phyloP scores from a whole-genome alignment of 2,113 vertebrate genomes.

The Mustela lutreola region DNA sequence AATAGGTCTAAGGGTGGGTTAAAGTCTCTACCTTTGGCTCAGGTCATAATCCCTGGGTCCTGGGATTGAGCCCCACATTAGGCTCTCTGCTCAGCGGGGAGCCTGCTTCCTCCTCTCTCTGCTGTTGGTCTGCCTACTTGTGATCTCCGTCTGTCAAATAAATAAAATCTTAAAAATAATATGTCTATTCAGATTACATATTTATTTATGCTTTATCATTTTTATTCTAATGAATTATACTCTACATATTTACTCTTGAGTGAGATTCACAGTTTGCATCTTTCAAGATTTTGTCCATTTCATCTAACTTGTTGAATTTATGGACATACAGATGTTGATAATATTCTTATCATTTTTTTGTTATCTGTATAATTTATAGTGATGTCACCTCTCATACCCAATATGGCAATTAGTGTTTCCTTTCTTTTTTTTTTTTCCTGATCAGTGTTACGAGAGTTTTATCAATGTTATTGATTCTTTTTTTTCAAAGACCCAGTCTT shows the following conservation, averaged over 20 bases:
- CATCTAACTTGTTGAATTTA: background rate
- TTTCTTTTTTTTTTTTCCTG: background rate
- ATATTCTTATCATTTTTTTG: background rate
- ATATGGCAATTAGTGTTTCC: background rate
- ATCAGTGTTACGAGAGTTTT: background rate
- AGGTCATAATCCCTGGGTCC: too few relatives aligned
- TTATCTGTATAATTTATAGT: background rate
- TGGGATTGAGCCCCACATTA: too few relatives aligned
- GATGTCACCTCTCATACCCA: background rate
- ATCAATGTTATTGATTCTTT: constrained; percentile 23
- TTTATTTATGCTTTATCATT: background rate
- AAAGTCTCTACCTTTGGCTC: too few relatives aligned
- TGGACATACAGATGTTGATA: background rate
- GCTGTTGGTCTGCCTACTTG: too few relatives aligned
- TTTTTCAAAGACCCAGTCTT: constrained; percentile 27
- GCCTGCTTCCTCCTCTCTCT: too few relatives aligned
- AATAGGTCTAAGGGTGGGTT: background rate
- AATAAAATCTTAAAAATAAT: background rate
- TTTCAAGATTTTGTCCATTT: constrained; percentile 43
- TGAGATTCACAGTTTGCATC: background rate
- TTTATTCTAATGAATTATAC: background rate
- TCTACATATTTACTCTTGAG: background rate
- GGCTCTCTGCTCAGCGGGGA: too few relatives aligned
- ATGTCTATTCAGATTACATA: background rate
- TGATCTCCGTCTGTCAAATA: too few relatives aligned